These are phyloP conservation scores for Hemitrygon akajei DNA, from an alignment of 2,797 vertebrate species.

Conservation along the genomic window DNA sequence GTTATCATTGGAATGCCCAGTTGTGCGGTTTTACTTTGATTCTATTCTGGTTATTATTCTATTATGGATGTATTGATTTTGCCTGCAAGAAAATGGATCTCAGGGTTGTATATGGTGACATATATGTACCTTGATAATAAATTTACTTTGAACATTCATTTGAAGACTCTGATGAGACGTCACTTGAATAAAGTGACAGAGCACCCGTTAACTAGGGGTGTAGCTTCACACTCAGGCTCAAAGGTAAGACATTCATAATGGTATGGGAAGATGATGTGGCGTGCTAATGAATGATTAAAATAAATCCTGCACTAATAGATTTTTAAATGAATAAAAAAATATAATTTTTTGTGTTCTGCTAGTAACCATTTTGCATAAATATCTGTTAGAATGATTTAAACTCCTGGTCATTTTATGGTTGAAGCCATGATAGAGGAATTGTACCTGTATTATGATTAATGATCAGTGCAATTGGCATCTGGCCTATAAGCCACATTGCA, in stretches of 20 bases:
- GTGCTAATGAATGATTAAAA: background rate
- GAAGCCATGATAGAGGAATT: background rate
- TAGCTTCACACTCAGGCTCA: background rate
- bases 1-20: too few species aligned
- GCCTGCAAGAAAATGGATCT: too few species aligned
- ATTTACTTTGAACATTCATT: background rate
- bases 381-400: constrained; percentile 24
- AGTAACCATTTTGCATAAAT: constrained; percentile 4
- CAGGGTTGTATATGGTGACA: too few species aligned
- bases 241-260: background rate
- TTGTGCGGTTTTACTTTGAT: too few species aligned
- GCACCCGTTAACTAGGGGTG: too few species aligned
- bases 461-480: constrained; percentile 26
- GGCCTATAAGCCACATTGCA: background rate
- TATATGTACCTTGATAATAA: too few species aligned
- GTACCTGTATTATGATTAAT: constrained; percentile 35
- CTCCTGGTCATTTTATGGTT: constrained; percentile 18
- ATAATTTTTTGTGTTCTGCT: background rate
- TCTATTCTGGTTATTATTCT: too few species aligned
- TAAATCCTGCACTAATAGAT: background rate
- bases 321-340: background rate
- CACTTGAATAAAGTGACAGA: background rate
- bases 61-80: too few species aligned
- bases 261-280: too few species aligned
- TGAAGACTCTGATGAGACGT: background rate